phyloP scores from a whole-genome alignment of 53 echinoderm and acorn worm species.

The Paelopatides confundens region DNA sequence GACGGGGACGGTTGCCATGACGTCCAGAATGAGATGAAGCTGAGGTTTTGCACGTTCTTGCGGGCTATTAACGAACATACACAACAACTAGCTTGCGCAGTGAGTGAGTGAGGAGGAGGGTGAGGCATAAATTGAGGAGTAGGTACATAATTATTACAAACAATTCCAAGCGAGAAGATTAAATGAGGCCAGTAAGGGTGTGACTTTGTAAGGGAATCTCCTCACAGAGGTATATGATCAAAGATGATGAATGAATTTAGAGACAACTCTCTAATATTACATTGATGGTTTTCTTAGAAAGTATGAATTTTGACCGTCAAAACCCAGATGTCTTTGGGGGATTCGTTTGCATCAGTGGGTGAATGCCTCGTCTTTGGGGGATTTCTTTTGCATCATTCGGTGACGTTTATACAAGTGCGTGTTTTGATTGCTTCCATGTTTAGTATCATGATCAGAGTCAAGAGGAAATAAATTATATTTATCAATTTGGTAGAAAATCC shows the following conservation, averaged over 20 bases:
- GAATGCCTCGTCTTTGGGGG: no score
- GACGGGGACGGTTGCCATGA: conserved; percentile 32
- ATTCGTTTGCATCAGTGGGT: no score
- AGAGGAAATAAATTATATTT: no score
- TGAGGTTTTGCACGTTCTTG: neutral
- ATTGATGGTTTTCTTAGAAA: neutral
- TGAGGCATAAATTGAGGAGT: conserved; percentile 17
- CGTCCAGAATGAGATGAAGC: conserved; percentile 30
- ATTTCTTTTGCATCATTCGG: no score
- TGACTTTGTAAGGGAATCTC: conserved; percentile 34
- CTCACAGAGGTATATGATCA: neutral
- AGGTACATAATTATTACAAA: conserved; percentile 46
- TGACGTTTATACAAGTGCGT: no score
- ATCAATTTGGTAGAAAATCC: no score
- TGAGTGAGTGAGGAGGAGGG: neutral
- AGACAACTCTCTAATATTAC: neutral
- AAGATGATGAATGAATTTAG: neutral
- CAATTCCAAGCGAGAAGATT: conserved; percentile 24
- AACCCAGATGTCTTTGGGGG: neutral
- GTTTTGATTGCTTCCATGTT: no score
- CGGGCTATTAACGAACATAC: no score
- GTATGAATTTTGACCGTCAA: neutral
- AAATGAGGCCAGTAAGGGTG: conserved; percentile 33
- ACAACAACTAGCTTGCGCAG: no score
- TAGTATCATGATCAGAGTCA: no score